Conservation (phyloP, 2,113 vertebrate species). For the Osmerus eperlanus region DNA sequence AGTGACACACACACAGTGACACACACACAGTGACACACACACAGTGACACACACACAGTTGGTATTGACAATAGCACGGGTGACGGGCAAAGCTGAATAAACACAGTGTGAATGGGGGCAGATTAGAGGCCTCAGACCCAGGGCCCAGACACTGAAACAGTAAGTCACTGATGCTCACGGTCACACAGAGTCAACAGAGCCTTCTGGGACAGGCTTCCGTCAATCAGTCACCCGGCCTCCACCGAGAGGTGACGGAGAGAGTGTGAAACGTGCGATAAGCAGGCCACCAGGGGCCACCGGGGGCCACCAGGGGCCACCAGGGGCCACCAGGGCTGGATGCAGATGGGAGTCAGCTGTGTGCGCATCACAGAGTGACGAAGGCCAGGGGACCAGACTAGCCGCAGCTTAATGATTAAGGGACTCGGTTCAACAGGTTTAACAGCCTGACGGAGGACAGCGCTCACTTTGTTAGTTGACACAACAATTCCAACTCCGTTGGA, state of each 20-base stretch:
- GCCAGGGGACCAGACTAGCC: too few relatives aligned
- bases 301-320: too few relatives aligned
- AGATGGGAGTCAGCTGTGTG: too few relatives aligned
- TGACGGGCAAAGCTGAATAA: conserved; percentile 54
- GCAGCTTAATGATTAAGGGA: too few relatives aligned
- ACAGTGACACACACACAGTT: conserved; percentile 19
- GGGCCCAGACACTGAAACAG: conserved; percentile 1
- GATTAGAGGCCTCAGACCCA: conserved; percentile 11
- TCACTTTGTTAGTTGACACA: too few relatives aligned
- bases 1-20: neutral
- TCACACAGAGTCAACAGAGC: conserved; percentile 1
- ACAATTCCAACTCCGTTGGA: too few relatives aligned
- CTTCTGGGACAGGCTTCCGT: neutral
- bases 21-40: neutral
- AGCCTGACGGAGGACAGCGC: too few relatives aligned
- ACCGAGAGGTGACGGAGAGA: neutral
- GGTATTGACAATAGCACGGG: conserved; percentile 54
- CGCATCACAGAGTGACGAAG: too few relatives aligned
- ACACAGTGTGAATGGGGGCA: conserved; percentile 21
- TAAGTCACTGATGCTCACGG: conserved; percentile 32
- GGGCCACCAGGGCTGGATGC: too few relatives aligned
- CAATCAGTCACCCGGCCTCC: conserved; percentile 18
- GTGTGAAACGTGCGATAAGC: neutral
- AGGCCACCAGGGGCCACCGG: neutral
- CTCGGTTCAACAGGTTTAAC: too few relatives aligned